Percentiles rank a stretch among this genome's conserved stretches.
Evolutionary conservation across 2,888 invertebrate species (phyloP).

Genomic region (Mactromeris polynyma): DNA sequence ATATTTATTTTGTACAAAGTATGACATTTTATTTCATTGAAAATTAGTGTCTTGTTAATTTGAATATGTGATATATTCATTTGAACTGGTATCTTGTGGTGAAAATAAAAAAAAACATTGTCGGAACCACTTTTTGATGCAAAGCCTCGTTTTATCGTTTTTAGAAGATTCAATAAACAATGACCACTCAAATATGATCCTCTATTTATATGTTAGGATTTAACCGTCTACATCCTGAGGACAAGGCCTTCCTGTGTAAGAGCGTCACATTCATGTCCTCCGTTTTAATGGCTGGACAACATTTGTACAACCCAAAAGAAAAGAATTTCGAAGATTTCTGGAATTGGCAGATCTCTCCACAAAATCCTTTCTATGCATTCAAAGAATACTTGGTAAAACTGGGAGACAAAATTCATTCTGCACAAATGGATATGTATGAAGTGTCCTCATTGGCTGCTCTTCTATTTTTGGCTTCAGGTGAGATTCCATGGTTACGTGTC

Average conservation of each 20-base stretch:
- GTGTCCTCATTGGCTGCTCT: constrained; percentile 63
- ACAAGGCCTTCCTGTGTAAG: constrained; percentile 67
- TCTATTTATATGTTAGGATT: constrained; percentile 53
- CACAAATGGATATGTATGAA: constrained; percentile 72
- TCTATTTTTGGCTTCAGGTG: constrained; percentile 69
- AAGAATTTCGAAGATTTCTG: constrained; percentile 72
- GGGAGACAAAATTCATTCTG: constrained; percentile 66
- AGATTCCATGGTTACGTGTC: background rate
- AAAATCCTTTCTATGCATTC: constrained; percentile 72
- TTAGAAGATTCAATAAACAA: too few relatives aligned
- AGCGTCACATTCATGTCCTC: constrained; percentile 63
- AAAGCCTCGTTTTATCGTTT: too few relatives aligned
- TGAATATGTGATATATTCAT: too few relatives aligned
- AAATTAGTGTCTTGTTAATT: too few relatives aligned
- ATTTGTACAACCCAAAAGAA: constrained; percentile 59
- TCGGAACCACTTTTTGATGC: too few relatives aligned
- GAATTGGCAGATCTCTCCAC: constrained; percentile 70
- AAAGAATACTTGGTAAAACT: constrained; percentile 67
- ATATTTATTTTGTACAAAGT: too few relatives aligned
- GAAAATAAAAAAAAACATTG: too few relatives aligned
- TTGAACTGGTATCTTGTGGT: too few relatives aligned
- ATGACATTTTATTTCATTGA: too few relatives aligned
- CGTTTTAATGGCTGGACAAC: constrained; percentile 62
- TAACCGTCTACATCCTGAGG: constrained; percentile 65
- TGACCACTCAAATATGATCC: too few relatives aligned